A percentile compares a stretch with the other conserved stretches of the same genome.
Conservation (phyloP, 1,140 invertebrate species). For the Diorhabda carinulata region DNA sequence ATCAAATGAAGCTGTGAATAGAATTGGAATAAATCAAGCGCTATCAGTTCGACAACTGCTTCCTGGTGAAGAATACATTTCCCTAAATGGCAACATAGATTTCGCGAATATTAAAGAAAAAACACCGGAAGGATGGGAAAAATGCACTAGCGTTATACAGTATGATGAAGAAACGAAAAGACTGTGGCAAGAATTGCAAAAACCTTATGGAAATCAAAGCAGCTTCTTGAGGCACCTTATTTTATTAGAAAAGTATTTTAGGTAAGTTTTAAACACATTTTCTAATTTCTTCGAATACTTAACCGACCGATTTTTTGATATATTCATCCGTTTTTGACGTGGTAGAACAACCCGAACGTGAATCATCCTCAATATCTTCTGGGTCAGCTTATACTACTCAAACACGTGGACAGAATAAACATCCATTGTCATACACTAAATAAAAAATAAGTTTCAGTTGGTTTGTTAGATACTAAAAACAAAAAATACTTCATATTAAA, state of each 20-base stretch:
- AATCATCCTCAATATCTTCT: too few relatives aligned
- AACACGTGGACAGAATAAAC: too few relatives aligned
- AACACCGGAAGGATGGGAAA: slow-evolving; percentile 77
- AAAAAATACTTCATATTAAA: too few relatives aligned
- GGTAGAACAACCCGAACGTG: too few relatives aligned
- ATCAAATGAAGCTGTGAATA: slow-evolving; percentile 40
- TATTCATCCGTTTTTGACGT: too few relatives aligned
- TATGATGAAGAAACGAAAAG: slow-evolving; percentile 76
- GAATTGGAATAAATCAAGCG: slow-evolving; percentile 68
- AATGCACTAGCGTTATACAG: slow-evolving; percentile 71
- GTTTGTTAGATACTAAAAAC: too few relatives aligned
- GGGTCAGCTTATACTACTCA: too few relatives aligned
- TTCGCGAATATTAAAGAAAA: slow-evolving; percentile 61
- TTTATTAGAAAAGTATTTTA: slow-evolving; percentile 75
- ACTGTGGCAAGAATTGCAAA: slow-evolving; percentile 74
- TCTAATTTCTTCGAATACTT: too few relatives aligned
- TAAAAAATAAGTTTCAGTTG: too few relatives aligned
- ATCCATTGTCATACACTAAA: too few relatives aligned
- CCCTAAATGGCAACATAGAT: slow-evolving; percentile 67
- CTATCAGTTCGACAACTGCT: slow-evolving; percentile 71
- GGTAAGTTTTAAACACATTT: slow-evolving; percentile 10
- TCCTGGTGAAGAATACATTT: slow-evolving; percentile 75
- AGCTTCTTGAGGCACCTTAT: slow-evolving; percentile 77
- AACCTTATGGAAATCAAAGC: slow-evolving; percentile 80
- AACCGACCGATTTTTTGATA: too few relatives aligned